phyloP scores from a whole-genome alignment of 2,797 vertebrate species.

The Trematomus bernacchii region DNA sequence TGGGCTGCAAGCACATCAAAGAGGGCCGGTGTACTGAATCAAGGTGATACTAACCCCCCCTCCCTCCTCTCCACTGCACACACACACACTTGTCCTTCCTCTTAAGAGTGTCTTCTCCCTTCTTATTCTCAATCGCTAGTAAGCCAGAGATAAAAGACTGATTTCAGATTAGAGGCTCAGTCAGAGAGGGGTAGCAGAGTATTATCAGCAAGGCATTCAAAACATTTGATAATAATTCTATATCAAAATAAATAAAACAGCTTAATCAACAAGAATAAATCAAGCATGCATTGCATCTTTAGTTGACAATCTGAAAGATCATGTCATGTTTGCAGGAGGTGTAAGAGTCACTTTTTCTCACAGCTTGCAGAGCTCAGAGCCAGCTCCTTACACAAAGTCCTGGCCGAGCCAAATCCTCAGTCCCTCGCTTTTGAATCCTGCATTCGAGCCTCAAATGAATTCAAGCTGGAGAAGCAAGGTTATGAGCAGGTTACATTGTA shows the following conservation, averaged over 20 bases:
- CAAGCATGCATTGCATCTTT: not conserved
- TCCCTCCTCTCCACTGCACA: constrained; percentile 63
- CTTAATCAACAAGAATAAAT: constrained; percentile 11
- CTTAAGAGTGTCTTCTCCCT: constrained; percentile 67
- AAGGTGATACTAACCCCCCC: constrained; percentile 91
- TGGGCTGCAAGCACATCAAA: constrained; percentile 95
- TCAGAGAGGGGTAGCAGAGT: constrained; percentile 45
- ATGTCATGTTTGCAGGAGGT: constrained; percentile 18
- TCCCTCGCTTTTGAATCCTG: constrained; percentile 74
- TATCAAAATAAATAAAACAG: constrained; percentile 8
- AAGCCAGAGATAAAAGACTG: constrained; percentile 68
- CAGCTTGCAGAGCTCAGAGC: constrained; percentile 62
- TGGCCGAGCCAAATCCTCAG: constrained; percentile 78
- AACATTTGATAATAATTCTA: constrained; percentile 40
- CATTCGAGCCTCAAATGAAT: constrained; percentile 82
- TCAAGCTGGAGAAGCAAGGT: constrained; percentile 82
- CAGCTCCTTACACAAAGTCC: constrained; percentile 66
- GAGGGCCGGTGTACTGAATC: constrained; percentile 93
- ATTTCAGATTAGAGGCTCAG: constrained; percentile 71
- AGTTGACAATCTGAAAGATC: constrained; percentile 10
- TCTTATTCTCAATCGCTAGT: constrained; percentile 54
- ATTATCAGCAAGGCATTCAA: constrained; percentile 50
- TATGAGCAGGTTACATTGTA: constrained; percentile 83
- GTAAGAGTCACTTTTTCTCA: constrained; percentile 65
- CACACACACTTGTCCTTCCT: constrained; percentile 81